Evolutionary conservation across 2,797 vertebrate species (phyloP), one percentile per base, ranked within the genome.

Genomic region (Sciurus vulgaris): DNA sequence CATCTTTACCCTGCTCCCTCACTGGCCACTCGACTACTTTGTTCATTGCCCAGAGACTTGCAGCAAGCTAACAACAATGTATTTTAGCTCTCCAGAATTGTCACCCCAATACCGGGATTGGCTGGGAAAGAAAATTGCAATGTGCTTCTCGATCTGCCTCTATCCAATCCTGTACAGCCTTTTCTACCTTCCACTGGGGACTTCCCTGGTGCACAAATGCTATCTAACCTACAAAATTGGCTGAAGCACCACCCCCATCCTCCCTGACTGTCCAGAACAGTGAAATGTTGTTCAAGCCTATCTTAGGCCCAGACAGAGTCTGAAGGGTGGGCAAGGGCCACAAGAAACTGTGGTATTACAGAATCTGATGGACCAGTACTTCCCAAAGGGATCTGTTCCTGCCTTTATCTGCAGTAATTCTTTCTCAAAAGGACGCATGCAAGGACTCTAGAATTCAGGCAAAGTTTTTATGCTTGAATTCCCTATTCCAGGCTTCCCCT

Each of bases 101-200:
- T 65, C 85, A 61, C 24, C 76, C 11, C 74, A 65, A 74, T n/a
- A 89, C 38, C 7, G 63, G 56, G 47, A 33, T 73, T 95, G 41
- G 47, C 84, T 96, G 44, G 61, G 30, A 35, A 97, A 96, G 59
- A 97, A 91, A 96, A 94, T 30, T 91, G 30, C 30, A 63, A 47
- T 70, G 56, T 92, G 44, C 72, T 89, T 88, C 79, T 94, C 44
- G 85, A 54, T 74, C 67, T 59, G 26, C 47, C 41, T 93, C 69
- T 82, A 70, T 91, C 76, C 84, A 92, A 30, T 38, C 44, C 17
- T 47, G 86, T 77, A 69, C 77, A 73, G 44, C 28, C 59, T 92
- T 91, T 91, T n/a, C 61, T 94, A 59, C 84, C 77, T 93, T 70
- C 41, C 78, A 93, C 14, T 88, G 44, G 63, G 56, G 54, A 49